These are phyloP conservation scores for Xiphorhynchus erythropygius DNA, from an alignment of 2,797 vertebrate species.

Conservation along the genomic window DNA sequence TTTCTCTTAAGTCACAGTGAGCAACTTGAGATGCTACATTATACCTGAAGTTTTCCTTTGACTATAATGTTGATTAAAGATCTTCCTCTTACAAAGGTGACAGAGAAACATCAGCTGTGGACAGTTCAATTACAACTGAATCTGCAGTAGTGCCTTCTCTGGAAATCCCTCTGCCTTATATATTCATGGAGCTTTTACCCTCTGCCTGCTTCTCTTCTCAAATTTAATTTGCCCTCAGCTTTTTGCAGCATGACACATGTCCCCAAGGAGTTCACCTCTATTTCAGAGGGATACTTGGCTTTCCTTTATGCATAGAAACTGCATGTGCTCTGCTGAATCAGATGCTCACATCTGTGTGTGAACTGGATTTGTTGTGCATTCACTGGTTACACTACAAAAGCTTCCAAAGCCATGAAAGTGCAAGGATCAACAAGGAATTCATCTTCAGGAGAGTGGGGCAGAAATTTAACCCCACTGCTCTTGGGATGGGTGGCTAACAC, in stretches of 20 bases:
- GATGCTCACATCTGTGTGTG: not conserved
- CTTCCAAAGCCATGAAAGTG: not conserved
- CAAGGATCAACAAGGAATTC: not conserved
- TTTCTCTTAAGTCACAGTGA: not conserved
- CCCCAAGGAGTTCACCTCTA: not conserved
- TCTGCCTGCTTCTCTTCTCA: not conserved
- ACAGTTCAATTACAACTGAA: conserved; percentile 10
- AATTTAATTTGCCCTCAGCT: not conserved
- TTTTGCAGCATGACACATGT: not conserved
- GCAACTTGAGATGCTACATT: not conserved
- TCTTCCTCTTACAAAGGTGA: not conserved
- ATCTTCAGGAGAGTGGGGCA: not conserved
- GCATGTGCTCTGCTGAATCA: not conserved
- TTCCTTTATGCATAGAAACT: not conserved
- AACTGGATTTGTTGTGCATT: not conserved
- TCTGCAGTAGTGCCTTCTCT: not conserved
- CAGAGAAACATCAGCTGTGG: not conserved
- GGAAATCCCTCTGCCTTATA: not conserved
- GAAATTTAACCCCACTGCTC: not conserved
- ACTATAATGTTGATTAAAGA: not conserved
- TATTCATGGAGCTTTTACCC: conserved; percentile 12
- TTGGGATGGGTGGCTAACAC: not conserved
- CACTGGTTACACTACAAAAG: not conserved
- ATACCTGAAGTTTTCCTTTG: not conserved
- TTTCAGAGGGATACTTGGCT: not conserved